These are phyloP conservation scores for Dendrocopos noguchii DNA, from an alignment of 2,113 vertebrate species.

Conservation along the genomic window DNA sequence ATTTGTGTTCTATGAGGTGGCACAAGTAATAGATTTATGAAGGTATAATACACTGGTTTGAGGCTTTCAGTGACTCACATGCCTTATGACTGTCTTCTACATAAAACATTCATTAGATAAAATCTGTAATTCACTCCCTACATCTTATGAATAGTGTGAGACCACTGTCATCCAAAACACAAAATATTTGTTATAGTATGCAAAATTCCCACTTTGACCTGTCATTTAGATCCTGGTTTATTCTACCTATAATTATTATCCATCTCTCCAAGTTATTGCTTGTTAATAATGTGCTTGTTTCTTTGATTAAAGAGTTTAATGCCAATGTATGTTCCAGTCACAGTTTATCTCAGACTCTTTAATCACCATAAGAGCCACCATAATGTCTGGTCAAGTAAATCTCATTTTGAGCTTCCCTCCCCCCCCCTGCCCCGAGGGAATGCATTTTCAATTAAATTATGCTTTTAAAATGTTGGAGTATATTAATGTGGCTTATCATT, in stretches of 20 bases:
- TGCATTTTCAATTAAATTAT: background rate
- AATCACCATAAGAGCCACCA: background rate
- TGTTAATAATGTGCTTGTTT: slow-evolving; percentile 39
- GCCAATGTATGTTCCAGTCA: background rate
- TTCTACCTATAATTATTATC: background rate
- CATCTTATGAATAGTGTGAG: background rate
- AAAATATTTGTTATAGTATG: background rate
- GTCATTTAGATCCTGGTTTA: background rate
- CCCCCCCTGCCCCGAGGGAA: background rate
- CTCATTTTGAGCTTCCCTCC: background rate
- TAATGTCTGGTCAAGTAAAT: slow-evolving; percentile 42
- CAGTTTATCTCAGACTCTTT: background rate
- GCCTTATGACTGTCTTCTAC: background rate
- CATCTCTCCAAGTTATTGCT: background rate
- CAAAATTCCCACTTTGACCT: background rate
- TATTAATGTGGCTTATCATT: background rate
- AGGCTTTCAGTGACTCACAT: background rate
- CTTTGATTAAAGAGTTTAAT: slow-evolving; percentile 31
- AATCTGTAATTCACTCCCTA: background rate
- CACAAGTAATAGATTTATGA: slow-evolving; percentile 5
- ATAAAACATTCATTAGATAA: background rate
- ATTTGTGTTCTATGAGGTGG: background rate
- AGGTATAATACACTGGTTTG: background rate
- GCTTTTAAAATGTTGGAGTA: background rate
- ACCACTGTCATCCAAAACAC: background rate